A percentile compares a stretch with the other conserved stretches of the same genome.
phyloP scores from a whole-genome alignment of 1,140 invertebrate species.

The Drosophila novamexicana region DNA sequence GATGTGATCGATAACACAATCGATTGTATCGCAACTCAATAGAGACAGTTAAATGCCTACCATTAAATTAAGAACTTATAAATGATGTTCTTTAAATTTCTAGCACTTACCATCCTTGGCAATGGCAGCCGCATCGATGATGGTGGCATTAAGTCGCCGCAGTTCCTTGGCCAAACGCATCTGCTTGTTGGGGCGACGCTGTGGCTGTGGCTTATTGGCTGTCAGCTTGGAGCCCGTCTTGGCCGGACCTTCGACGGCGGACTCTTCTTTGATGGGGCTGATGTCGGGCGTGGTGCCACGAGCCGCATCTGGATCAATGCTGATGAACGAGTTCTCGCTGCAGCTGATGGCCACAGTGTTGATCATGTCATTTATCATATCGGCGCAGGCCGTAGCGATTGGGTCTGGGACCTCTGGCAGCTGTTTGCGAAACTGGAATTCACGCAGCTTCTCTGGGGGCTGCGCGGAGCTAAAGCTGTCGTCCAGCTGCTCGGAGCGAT shows the following conservation, averaged over 20 bases:
- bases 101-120: conserved; percentile 56
- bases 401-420: conserved; percentile 21
- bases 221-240: conserved; percentile 35
- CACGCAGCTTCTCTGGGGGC: conserved; percentile 33
- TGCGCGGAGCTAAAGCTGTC: conserved; percentile 49
- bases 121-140: conserved; percentile 75
- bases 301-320: conserved; percentile 49
- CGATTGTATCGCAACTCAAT: too few relatives aligned
- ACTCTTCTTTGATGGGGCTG: conserved; percentile 37
- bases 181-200: conserved; percentile 54
- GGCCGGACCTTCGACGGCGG: not conserved
- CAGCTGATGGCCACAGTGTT: conserved; percentile 82
- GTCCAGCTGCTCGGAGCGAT: conserved; percentile 75
- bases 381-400: conserved; percentile 56
- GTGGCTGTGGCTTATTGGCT: conserved; percentile 8
- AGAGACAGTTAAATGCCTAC: too few relatives aligned
- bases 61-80: not conserved
- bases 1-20: too few relatives aligned
- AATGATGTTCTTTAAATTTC: not conserved
- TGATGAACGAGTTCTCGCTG: conserved; percentile 78
- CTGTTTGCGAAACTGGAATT: conserved; percentile 44
- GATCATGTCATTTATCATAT: conserved; percentile 79
- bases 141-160: conserved; percentile 79
- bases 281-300: not conserved
- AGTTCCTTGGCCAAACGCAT: conserved; percentile 71